phyloP scores from a whole-genome alignment of 2,797 vertebrate species.

The Premnoplex brunnescens region DNA sequence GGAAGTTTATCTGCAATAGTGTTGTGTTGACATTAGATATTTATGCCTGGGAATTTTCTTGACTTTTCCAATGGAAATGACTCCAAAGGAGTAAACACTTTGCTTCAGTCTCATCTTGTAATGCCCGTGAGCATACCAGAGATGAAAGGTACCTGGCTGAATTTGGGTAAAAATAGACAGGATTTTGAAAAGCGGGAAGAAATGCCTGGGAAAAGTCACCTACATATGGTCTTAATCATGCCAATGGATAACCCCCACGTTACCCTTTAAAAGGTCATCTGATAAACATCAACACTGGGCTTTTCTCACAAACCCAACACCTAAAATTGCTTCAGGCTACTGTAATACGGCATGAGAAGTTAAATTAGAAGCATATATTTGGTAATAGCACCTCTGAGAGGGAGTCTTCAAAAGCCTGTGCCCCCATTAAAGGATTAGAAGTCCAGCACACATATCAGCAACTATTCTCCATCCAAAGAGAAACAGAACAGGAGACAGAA shows the following conservation, averaged over 20 bases:
- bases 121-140: slow-evolving; percentile 20
- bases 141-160: slow-evolving; percentile 34
- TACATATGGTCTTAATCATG: slow-evolving; percentile 85
- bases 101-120: neutral
- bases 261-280: slow-evolving; percentile 89
- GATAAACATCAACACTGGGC: slow-evolving; percentile 86
- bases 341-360: slow-evolving; percentile 77
- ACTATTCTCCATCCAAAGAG: neutral
- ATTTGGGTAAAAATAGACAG: slow-evolving; percentile 34
- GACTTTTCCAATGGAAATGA: neutral
- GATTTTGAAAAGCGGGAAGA: slow-evolving; percentile 43
- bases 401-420: slow-evolving; percentile 49
- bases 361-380: slow-evolving; percentile 85
- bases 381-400: slow-evolving; percentile 77
- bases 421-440: slow-evolving; percentile 50
- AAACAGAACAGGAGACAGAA: slow-evolving; percentile 26
- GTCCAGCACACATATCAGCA: slow-evolving; percentile 20
- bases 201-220: slow-evolving; percentile 61
- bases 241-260: slow-evolving; percentile 81
- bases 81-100: neutral
- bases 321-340: slow-evolving; percentile 79
- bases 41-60: neutral
- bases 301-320: slow-evolving; percentile 88
- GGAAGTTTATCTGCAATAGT: neutral
- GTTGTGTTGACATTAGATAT: neutral